A percentile compares a stretch with the other conserved stretches of the same genome.
These are phyloP conservation scores for Drosophila asahinai DNA, from an alignment of 1,140 invertebrate species.

Conservation along the genomic window DNA sequence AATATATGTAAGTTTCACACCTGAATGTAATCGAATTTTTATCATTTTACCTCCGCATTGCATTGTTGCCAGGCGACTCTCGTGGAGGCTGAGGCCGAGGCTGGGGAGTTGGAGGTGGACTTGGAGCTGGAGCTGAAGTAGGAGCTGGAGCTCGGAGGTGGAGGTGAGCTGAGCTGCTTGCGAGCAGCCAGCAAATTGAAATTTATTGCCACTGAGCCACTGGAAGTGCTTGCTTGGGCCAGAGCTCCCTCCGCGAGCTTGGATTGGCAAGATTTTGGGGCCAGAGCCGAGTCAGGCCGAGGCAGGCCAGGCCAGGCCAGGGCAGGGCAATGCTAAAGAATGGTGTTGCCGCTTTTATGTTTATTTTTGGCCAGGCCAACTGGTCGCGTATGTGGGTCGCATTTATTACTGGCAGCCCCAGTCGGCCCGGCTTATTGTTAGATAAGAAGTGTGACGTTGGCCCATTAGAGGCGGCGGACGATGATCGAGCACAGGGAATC, in stretches of 20 bases:
- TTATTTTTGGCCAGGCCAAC: constrained; percentile 69
- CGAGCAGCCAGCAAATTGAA: constrained; percentile 74
- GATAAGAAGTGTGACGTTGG: constrained; percentile 75
- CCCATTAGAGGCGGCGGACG: constrained; percentile 66
- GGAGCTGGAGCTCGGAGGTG: constrained; percentile 20
- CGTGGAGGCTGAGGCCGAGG: constrained; percentile 2
- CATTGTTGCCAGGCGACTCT: constrained; percentile 72
- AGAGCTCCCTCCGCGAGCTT: constrained; percentile 1
- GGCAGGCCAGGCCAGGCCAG: constrained; percentile 38
- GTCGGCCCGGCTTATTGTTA: constrained; percentile 46
- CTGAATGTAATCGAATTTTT: constrained; percentile 84
- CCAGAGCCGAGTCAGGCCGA: background rate
- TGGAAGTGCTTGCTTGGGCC: constrained; percentile 59
- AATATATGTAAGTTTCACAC: constrained; percentile 79
- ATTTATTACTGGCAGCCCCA: constrained; percentile 62
- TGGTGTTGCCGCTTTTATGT: constrained; percentile 43
- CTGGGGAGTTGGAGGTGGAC: constrained; percentile 11
- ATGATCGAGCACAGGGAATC: constrained; percentile 45
- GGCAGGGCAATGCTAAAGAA: constrained; percentile 58
- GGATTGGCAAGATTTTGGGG: constrained; percentile 34
- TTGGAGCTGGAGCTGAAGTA: constrained; percentile 21
- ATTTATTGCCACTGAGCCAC: constrained; percentile 81
- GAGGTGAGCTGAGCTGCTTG: constrained; percentile 23
- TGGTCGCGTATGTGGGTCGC: constrained; percentile 81
- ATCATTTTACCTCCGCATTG: constrained; percentile 82